phyloP scores from a whole-genome alignment of 1,140 invertebrate genomes.

The Ceratitis capitata region DNA sequence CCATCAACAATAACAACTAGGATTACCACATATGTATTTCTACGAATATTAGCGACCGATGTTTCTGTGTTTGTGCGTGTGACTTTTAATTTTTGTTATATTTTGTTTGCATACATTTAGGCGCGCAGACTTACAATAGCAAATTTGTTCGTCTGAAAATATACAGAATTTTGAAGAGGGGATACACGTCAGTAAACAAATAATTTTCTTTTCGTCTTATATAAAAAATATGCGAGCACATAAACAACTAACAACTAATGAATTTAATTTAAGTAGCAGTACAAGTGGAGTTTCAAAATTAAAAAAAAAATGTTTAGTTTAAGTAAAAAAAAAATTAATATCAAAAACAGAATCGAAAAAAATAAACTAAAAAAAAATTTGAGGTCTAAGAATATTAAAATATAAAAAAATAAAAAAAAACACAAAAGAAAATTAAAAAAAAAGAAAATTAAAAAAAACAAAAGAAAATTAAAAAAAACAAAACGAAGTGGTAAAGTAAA shows the following conservation, averaged over 20 bases:
- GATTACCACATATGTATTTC: constrained; percentile 5
- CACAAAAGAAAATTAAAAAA: background rate
- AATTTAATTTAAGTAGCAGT: too few relatives aligned
- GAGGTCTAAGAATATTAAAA: background rate
- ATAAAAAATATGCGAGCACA: too few relatives aligned
- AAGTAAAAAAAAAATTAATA: too few relatives aligned
- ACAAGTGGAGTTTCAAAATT: too few relatives aligned
- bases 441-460: background rate
- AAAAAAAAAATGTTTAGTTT: too few relatives aligned
- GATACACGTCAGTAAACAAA: constrained; percentile 60
- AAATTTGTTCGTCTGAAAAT: constrained; percentile 62
- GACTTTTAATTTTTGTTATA: constrained; percentile 18
- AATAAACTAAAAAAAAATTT: too few relatives aligned
- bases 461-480: constrained; percentile 57
- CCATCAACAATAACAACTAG: background rate
- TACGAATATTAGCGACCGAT: background rate
- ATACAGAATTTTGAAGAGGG: constrained; percentile 63
- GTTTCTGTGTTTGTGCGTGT: constrained; percentile 38
- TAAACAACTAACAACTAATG: too few relatives aligned
- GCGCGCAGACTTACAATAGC: constrained; percentile 55
- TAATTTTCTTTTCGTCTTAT: background rate
- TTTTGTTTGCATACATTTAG: constrained; percentile 47
- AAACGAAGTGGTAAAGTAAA: constrained; percentile 41
- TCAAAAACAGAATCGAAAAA: too few relatives aligned
- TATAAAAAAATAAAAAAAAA: background rate